Conservation (phyloP, 2,797 vertebrate genomes). For the Hylomyscus alleni region DNA sequence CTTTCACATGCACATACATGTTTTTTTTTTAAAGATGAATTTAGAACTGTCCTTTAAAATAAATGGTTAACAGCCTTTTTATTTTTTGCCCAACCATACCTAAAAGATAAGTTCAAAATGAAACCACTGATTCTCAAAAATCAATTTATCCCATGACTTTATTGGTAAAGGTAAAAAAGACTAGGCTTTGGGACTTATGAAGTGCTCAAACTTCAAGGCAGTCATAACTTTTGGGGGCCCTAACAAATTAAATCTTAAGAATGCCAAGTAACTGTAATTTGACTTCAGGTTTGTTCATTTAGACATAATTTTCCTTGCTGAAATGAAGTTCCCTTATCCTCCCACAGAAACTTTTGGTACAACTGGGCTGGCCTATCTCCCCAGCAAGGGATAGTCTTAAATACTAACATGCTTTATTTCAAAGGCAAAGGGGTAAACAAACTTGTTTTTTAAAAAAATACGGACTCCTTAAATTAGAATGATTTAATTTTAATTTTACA, state of each 20-base stretch:
- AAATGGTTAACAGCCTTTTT: not conserved
- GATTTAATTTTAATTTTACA: not conserved
- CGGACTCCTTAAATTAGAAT: slow-evolving; percentile 17
- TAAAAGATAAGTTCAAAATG: slow-evolving; percentile 26
- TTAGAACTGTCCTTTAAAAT: not conserved
- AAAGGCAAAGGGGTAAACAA: not conserved
- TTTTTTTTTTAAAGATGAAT: not conserved
- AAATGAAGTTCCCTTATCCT: not conserved
- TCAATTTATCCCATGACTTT: not conserved
- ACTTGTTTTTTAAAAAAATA: not conserved
- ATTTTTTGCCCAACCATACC: not conserved
- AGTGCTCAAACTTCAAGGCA: not conserved
- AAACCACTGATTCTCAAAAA: not conserved
- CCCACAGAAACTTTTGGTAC: not conserved
- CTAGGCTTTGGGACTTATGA: not conserved
- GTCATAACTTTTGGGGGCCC: not conserved
- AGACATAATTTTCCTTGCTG: not conserved
- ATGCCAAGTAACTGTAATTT: not conserved
- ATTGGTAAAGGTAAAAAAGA: not conserved
- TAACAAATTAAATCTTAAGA: not conserved
- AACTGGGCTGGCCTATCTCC: not conserved
- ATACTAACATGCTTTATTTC: not conserved
- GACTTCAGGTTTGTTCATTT: not conserved
- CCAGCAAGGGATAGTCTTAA: not conserved
- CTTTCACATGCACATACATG: not conserved